phyloP scores from a whole-genome alignment of 2,113 vertebrate genomes.

The Anoplopoma fimbria region DNA sequence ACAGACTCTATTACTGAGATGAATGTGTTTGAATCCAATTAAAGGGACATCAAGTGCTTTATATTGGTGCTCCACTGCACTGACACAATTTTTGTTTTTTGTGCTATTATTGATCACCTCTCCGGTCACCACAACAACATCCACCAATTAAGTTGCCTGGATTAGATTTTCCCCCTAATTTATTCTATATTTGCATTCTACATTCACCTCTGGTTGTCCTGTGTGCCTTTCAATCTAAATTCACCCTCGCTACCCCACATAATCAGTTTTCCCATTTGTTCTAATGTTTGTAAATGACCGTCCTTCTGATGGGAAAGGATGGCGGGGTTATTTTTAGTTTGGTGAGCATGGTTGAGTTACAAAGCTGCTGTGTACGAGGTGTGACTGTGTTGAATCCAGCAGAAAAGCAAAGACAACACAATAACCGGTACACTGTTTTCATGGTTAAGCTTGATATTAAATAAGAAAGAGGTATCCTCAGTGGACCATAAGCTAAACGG shows the following conservation, averaged over 20 bases:
- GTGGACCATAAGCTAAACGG: conserved; percentile 12
- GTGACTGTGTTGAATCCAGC: conserved; percentile 23
- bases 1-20: conserved; percentile 11
- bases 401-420: not conserved
- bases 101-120: conserved; percentile 10
- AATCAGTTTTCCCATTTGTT: conserved; percentile 82
- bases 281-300: conserved; percentile 81
- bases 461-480: not conserved
- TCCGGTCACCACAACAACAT: conserved; percentile 17
- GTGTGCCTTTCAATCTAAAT: conserved; percentile 61
- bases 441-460: conserved; percentile 14
- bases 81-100: not conserved
- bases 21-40: not conserved
- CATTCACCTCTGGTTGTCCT: conserved; percentile 45
- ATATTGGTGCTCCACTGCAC: not conserved
- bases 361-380: conserved; percentile 12
- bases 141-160: conserved; percentile 18
- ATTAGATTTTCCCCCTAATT: conserved; percentile 54
- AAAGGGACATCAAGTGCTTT: not conserved
- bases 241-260: conserved; percentile 44
- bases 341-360: conserved; percentile 17
- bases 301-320: conserved; percentile 64
- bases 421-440: not conserved
- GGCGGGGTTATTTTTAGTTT: conserved; percentile 75
- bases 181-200: conserved; percentile 55